Conservation (phyloP, 2,113 vertebrate genomes). For the Thomomys bottae region DNA sequence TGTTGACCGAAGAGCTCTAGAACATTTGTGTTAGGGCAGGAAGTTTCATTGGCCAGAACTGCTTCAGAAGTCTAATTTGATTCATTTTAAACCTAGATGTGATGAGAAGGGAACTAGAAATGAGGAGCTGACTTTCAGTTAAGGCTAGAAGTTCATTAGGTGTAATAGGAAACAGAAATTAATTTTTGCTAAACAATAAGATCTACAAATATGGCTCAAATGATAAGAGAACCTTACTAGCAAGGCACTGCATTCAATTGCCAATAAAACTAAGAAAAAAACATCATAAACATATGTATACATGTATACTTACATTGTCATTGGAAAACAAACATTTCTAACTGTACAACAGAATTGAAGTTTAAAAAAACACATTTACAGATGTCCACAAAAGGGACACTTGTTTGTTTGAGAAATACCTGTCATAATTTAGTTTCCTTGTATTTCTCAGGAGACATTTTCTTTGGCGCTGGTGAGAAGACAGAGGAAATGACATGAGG, state of each 20-base stretch:
- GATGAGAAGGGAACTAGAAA: background rate
- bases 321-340: too few relatives aligned
- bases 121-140: background rate
- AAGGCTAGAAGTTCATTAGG: background rate
- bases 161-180: background rate
- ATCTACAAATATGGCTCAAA: too few relatives aligned
- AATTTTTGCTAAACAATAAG: background rate
- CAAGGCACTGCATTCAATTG: too few relatives aligned
- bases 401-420: background rate
- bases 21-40: background rate
- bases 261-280: too few relatives aligned
- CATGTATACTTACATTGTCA: too few relatives aligned
- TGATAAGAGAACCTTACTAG: too few relatives aligned
- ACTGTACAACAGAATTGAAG: too few relatives aligned
- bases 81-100: background rate
- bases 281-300: too few relatives aligned
- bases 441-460: slow-evolving; percentile 31
- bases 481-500: slow-evolving; percentile 42
- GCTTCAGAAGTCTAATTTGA: background rate
- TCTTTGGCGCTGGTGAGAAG: slow-evolving; percentile 4
- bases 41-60: background rate
- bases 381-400: background rate
- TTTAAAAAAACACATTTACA: background rate
- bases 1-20: background rate
- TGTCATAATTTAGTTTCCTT: slow-evolving; percentile 26